These are phyloP conservation scores for Phylloscopus trochiloides DNA, from an alignment of 2,113 vertebrate species.

Conservation along the genomic window DNA sequence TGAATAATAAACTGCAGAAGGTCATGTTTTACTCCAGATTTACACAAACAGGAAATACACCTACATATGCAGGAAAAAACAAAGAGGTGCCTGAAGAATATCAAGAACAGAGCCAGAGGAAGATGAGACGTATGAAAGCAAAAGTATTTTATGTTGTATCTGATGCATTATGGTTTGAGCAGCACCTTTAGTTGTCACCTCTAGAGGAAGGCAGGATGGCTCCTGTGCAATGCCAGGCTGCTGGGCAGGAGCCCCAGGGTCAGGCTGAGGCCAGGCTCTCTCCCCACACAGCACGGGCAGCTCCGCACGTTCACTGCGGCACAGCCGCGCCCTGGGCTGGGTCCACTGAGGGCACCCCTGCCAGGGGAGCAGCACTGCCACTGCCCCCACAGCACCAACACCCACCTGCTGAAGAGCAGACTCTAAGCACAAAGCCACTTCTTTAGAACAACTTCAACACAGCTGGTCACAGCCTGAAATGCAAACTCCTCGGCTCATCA, in stretches of 20 bases:
- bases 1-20: not conserved
- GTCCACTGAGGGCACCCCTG: fast-evolving
- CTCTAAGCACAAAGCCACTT: not conserved
- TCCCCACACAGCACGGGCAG: fast-evolving
- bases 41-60: not conserved
- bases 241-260: not conserved
- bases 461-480: not conserved
- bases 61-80: not conserved
- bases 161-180: not conserved
- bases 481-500: not conserved
- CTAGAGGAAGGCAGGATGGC: not conserved
- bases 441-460: not conserved
- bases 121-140: fast-evolving
- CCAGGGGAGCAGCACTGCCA: not conserved
- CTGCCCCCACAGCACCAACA: not conserved
- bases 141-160: not conserved
- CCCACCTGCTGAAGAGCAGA: fast-evolving
- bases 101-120: not conserved
- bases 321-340: not conserved
- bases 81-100: not conserved
- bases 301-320: fast-evolving
- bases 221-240: not conserved
- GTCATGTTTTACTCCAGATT: not conserved
- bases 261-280: not conserved
- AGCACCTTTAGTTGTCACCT: not conserved